Conservation (phyloP, 2,797 vertebrate genomes). For the Apogon talboti region DNA sequence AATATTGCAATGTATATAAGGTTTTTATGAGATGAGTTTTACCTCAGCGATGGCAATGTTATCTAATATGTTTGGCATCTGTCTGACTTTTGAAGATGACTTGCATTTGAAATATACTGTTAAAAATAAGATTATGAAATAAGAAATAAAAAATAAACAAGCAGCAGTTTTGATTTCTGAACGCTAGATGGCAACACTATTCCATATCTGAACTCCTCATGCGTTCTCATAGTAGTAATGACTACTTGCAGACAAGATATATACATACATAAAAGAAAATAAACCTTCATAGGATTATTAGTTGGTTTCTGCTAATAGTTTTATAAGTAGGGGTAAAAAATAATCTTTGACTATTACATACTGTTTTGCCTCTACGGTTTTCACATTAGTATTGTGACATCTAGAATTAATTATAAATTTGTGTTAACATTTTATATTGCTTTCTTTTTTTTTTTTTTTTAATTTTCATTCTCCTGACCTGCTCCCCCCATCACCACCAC, state of each 20-base stretch:
- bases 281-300: no score
- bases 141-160: background rate
- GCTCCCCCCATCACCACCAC: no score
- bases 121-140: slow-evolving; percentile 8
- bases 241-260: background rate
- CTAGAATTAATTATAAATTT: no score
- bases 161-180: background rate
- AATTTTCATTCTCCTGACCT: no score
- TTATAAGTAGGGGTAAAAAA: no score
- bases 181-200: slow-evolving; percentile 55
- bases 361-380: no score
- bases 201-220: background rate
- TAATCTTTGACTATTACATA: no score
- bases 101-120: background rate
- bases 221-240: background rate
- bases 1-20: background rate
- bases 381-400: no score
- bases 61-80: background rate
- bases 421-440: no score
- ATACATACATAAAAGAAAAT: no score
- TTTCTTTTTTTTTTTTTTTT: no score
- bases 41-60: background rate
- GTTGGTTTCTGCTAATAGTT: no score
- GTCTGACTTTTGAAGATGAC: background rate
- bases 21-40: background rate